Percentiles rank a stretch among this genome's conserved stretches.
Evolutionary conservation across 2,797 vertebrate species (phyloP).

Genomic region (Anguilla anguilla): DNA sequence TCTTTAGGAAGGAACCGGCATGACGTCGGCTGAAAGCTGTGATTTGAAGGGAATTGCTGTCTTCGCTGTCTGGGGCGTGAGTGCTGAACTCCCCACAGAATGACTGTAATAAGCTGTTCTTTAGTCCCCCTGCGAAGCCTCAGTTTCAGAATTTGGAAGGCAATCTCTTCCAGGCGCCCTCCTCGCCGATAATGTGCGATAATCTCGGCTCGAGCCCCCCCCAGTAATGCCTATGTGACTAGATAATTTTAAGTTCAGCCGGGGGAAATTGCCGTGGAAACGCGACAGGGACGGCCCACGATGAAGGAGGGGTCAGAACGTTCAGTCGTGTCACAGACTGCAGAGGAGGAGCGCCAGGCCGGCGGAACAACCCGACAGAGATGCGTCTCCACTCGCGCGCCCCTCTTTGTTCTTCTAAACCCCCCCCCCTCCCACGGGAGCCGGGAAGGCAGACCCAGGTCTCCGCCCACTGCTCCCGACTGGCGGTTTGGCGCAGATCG

Average conservation of each 20-base stretch:
- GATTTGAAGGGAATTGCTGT: background rate
- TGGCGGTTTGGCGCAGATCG: background rate
- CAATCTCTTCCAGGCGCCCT: background rate
- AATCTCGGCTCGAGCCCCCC: background rate
- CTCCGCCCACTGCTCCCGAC: background rate
- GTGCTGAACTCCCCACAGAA: background rate
- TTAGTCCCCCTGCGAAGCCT: constrained; percentile 1
- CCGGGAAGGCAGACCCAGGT: background rate
- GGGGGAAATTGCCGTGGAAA: background rate
- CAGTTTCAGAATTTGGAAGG: background rate
- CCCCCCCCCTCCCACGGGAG: background rate
- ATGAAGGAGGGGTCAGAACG: no score
- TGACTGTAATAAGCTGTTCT: constrained; percentile 7
- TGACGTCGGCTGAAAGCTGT: background rate
- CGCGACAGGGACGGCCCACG: background rate
- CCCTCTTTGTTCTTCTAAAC: background rate
- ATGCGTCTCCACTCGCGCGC: background rate
- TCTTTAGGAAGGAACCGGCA: background rate
- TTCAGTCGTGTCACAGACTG: background rate
- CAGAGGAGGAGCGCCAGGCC: background rate
- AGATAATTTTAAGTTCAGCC: background rate
- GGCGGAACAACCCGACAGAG: background rate
- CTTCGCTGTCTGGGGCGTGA: background rate
- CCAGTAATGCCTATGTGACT: background rate
- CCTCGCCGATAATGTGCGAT: background rate